Base-by-base conservation (phyloP, 2,888 invertebrate species). In the Malachius bipustulatus region DNA sequence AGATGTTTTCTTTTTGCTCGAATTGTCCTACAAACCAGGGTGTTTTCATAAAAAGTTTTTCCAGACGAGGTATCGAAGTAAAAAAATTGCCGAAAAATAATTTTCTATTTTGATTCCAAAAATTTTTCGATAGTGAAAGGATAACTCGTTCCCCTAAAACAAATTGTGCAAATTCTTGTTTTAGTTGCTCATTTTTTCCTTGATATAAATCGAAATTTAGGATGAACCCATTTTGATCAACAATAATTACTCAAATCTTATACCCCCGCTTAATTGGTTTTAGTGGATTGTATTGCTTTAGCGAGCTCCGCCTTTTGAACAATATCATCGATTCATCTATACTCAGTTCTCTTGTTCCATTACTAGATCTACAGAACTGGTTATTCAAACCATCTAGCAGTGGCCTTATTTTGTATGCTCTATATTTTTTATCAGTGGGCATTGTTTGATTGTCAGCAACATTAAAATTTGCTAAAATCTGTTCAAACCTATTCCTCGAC, bases 281-380 rank as follows among this genome's bases (percentile, higher is more conserved):
- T 28, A 32, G 30, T 2, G 41, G 38, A 16, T 31, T 34, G 15
- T 39, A 40, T 15, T 40, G 38, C 14, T 41, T 41, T n/a, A 36
- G 16, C 4, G 11, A 11, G 15, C 14, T 27, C 8, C 36, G 16
- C 4, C 36, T 31, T 30, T 37, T 39, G 27, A 30, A 37, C 6
- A 36, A 19, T 8, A 37, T 30, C 30, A 37, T 39, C 4, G 36
- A 36, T 31, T 41, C 38, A 31, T 39, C 40, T 30, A 40, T 34
- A 13, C 32, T 30, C 8, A 35, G 14, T 37, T 39, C 32, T 26
- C 39, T 31, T 16, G 37, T 34, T 14, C 35, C 28, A 28, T 42
- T 37, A 33, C 38, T 36, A 14, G 36, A 33, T 36, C 26, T 10
- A 13, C 30, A 26, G 35, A 40, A 40, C 24, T 32, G 24, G 9